Base-by-base conservation (phyloP, 2,888 invertebrate species). In the Elysia crispata region DNA sequence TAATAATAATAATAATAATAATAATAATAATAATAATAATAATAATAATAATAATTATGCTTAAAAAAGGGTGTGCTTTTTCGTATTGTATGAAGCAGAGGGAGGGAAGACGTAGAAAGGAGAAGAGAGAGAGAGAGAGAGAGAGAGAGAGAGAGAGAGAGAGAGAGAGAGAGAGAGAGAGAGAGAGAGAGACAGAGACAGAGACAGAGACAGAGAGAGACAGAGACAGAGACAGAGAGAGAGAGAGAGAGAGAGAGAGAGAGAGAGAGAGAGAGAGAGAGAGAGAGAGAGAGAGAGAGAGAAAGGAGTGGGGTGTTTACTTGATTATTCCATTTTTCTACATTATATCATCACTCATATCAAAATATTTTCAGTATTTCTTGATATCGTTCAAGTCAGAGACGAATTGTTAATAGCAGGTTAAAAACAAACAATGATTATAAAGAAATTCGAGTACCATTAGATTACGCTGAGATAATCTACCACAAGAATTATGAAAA, bases 211-310 rank as follows among this genome's bases (percentile, higher is more conserved):
- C 49, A 76, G 76, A 66, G 76, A 76, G 76, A 76, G 33, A 76
- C 66, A 76, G 64, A 76, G 76, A 66, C 66, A 76, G 76, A 76
- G 66, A 76, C 66, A 76, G 66, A 76, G 76, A 66, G 76, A 66
- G 64, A 66, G 76, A 66, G 76, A 66, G 76, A 66, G 41, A 66
- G 66, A 76, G 76, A 76, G 76, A 75, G 62, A 75, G 41, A 41
- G 41, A 41, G 41, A 41, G 41, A 41, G 41, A 41, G 41, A 41
- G 41, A 41, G 41, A 41, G 41, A 41, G 41, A 41, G 41, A 41
- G 41, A 64, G 20, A 8, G 60, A 30, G 11, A 31, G 28, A 41
- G 20, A 23, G 1, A 5, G 13, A n/a, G n/a, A n/a, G n/a, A n/a
- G n/a, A n/a, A n/a, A n/a, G n/a, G n/a, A n/a, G n/a, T n/a, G n/a